Base-by-base conservation (phyloP, 2,113 vertebrate genomes). In the Nesogale talazaci region DNA sequence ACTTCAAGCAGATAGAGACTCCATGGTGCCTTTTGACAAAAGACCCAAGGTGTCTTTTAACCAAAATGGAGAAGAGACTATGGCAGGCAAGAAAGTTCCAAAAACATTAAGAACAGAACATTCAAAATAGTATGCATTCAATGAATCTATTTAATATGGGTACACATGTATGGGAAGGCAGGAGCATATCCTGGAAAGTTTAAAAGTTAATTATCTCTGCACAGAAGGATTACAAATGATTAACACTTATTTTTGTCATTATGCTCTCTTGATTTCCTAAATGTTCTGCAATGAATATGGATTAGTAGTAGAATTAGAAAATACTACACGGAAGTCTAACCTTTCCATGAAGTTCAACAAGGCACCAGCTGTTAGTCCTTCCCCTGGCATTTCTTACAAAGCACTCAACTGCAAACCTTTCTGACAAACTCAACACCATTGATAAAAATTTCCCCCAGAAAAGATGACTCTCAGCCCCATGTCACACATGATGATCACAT, bases 401-500 rank as follows among this genome's bases (percentile, higher is more conserved):
- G 70, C 56, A 20, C 36, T 82, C 89, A 63, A 77, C 80, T 34
- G 56, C 92, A 78, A 56, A 63, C 78, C 42, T 90, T 88, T 67
- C 57, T 81, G 81, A 72, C 29, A 57, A 79, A 86, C 67, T 4
- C 2, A 36, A 83, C 57, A 79, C 81, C 42, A 38, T 89, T 84
- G 84, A 88, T n/a, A 87, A 86, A 93, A 78, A 85, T 63, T 46
- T 16, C 0, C 42, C 52, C 93, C 76, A 95, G 85, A 69, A 89
- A 94, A 95, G 90, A 42, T 11, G 40, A 36, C 52, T 34, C 65
- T 82, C 36, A 38, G 63, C n/a, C 56, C 65, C 20, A 34, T n/a
- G 81, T 12, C 65, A 36, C 40, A 8, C 52, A 61, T 38, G 57
- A 31, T 70, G 84, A 40, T 38, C 65, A 31, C 75, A 52, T 52